Evolutionary conservation across 2,113 vertebrate species (phyloP).

Genomic region (Pontoporia blainvillei): DNA sequence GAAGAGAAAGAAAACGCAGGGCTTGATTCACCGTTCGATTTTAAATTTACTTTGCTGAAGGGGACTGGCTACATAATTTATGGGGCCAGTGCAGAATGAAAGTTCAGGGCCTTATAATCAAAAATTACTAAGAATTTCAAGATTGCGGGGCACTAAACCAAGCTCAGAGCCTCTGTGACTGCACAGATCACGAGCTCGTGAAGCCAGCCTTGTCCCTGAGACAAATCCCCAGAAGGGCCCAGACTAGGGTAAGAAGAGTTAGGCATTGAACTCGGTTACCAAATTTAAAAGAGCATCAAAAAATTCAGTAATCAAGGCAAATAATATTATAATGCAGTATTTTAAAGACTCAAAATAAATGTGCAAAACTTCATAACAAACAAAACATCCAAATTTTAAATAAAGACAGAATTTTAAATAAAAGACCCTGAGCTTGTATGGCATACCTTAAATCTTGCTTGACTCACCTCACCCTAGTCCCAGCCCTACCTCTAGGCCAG

Average conservation of each 20-base stretch:
- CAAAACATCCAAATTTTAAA: neutral
- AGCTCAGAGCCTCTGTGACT: neutral
- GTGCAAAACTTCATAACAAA: neutral
- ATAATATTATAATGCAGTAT: neutral
- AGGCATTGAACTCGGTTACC: neutral
- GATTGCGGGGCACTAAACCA: neutral
- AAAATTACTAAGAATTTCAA: neutral
- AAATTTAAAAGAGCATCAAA: neutral
- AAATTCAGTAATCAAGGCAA: neutral
- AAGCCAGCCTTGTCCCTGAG: neutral
- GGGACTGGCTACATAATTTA: neutral
- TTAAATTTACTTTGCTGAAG: neutral
- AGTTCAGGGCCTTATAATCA: neutral
- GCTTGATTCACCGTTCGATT: neutral
- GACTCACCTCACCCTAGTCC: neutral
- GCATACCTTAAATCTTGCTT: neutral
- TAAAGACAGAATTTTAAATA: neutral
- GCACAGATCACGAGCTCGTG: neutral
- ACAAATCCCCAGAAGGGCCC: neutral
- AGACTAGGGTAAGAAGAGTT: neutral
- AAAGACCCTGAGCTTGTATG: neutral
- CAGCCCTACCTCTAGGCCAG: neutral
- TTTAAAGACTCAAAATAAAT: neutral
- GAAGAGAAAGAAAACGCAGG: constrained; percentile 18
- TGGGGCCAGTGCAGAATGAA: neutral